Conservation (phyloP, 2,113 vertebrate genomes). For the Chaetodon trifascialis region DNA sequence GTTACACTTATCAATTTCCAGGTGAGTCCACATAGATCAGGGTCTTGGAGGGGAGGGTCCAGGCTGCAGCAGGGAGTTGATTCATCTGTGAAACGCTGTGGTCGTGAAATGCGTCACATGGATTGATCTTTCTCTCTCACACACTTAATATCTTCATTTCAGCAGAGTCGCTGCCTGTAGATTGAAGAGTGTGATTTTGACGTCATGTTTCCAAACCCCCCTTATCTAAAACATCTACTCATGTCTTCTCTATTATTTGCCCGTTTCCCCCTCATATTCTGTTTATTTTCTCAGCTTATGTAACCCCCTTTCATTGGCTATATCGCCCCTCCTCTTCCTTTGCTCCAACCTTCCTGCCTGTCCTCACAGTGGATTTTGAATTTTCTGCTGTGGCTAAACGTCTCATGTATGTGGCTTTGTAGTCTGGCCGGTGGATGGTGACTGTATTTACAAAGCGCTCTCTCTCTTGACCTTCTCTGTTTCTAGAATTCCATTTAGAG, state of each 20-base stretch:
- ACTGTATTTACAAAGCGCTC: slow-evolving; percentile 69
- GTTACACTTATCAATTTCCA: slow-evolving; percentile 97
- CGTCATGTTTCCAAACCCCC: background rate
- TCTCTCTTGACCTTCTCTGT: slow-evolving; percentile 84
- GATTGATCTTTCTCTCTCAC: background rate
- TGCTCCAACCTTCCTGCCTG: slow-evolving; percentile 55
- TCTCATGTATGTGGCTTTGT: slow-evolving; percentile 52
- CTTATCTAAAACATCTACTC: background rate
- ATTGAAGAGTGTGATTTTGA: slow-evolving; percentile 36
- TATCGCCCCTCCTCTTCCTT: slow-evolving; percentile 57
- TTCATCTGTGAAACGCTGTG: slow-evolving; percentile 23
- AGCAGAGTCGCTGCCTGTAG: slow-evolving; percentile 39
- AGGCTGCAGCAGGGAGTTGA: slow-evolving; percentile 24
- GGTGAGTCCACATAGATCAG: slow-evolving; percentile 80
- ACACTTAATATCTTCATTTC: slow-evolving; percentile 1
- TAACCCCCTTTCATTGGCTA: slow-evolving; percentile 51
- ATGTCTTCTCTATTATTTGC: slow-evolving; percentile 13
- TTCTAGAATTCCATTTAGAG: slow-evolving; percentile 99
- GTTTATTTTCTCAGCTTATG: slow-evolving; percentile 71
- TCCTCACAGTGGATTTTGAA: slow-evolving; percentile 30
- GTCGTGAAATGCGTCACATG: slow-evolving; percentile 13
- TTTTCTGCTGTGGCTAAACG: slow-evolving; percentile 36
- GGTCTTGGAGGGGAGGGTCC: slow-evolving; percentile 4
- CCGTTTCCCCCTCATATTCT: slow-evolving; percentile 36
- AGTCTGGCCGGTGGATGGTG: slow-evolving; percentile 44